Base-by-base conservation (phyloP, 2,797 vertebrate genomes). In the Pelodytes ibericus region DNA sequence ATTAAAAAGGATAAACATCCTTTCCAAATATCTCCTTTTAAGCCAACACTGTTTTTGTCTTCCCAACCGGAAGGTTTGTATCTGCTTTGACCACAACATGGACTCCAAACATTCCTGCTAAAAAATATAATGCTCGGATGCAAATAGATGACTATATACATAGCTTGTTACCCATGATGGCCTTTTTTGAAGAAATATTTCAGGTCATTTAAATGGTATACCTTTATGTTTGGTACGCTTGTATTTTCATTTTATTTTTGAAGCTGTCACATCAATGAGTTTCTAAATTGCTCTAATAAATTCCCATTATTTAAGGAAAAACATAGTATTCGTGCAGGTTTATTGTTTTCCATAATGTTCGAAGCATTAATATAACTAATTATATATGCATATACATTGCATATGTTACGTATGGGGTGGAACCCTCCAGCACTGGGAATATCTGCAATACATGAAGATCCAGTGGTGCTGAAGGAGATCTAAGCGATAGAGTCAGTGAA, bases 131-230 rank as follows among this genome's bases (percentile, higher is more conserved):
- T 68, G 71, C 60, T 29, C 71, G 53, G 47, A 61, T 72, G 70
- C 70, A 79, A 73, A 79, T 58, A 73, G 68, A 79, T 79, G 75
- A 68, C 64, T 73, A 73, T 79, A 68, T 78, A 79, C 70, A 73
- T 41, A 29, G 39, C 62, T 53, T 73, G 16, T 64, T 53, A 26
- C 51, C 22, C 49, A 65, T 65, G 7, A 71, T 51, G 69, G 25
- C 39, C n/a, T 31, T 53, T 30, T 39, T 25, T 31, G 27, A 57
- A 56, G 18, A 73, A 64, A 30, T 53, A 70, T 30, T 29, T 47
- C 47, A 33, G 31, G 26, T 61, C 25, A 53, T 44, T 30, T 39
- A 56, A 16, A 67, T 22, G 29, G 31, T 2, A 1, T 26, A 26
- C 33, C 31, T 53, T 49, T 63, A 44, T 18, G 15, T 58, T 27